Conservation (phyloP, 35 echinoderm and acorn worm genomes). For the Diadema setosum region DNA sequence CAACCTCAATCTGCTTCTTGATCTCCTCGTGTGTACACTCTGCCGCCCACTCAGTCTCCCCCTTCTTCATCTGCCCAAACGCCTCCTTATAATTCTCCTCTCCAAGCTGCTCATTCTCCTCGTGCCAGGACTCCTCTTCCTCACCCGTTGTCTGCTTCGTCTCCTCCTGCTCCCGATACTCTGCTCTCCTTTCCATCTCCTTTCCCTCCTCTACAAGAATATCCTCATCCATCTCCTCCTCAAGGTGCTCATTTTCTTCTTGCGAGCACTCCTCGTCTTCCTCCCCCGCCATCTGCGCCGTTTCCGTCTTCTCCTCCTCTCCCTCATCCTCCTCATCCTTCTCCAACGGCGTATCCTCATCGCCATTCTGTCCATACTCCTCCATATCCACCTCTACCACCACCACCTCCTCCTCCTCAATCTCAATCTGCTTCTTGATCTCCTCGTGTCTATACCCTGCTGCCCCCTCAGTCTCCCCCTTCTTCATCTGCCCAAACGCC, state of each 20-base stretch:
- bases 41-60: not conserved
- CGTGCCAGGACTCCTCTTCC: not conserved
- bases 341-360: no score
- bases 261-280: not conserved
- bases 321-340: no score
- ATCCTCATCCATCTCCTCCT: not conserved
- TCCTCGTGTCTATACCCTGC: no score
- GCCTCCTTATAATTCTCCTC: not conserved
- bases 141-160: not conserved
- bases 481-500: no score
- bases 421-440: no score
- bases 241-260: not conserved
- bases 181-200: no score
- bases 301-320: not conserved
- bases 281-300: not conserved
- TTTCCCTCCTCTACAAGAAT: no score
- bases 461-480: not conserved
- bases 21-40: not conserved
- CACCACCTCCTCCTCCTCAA: no score
- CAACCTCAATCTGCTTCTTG: not conserved
- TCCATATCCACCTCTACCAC: no score
- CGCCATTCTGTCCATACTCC: no score
- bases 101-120: not conserved
- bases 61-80: not conserved
- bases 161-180: no score